Conservation (phyloP, 1,140 invertebrate genomes). For the Hycleus cichorii region DNA sequence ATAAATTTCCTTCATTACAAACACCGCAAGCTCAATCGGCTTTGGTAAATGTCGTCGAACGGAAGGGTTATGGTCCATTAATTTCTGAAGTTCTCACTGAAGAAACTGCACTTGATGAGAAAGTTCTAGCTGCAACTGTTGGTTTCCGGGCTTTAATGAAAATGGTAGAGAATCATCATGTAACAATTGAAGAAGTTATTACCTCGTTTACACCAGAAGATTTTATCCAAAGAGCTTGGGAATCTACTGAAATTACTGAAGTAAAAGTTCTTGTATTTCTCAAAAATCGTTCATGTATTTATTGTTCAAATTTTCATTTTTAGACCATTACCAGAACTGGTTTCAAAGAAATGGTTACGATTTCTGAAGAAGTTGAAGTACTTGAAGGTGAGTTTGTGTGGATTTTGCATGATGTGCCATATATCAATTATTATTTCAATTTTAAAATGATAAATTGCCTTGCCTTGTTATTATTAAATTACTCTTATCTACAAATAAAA, state of each 20-base stretch:
- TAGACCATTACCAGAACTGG: slow-evolving; percentile 19
- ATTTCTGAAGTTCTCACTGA: slow-evolving; percentile 73
- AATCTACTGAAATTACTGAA: slow-evolving; percentile 58
- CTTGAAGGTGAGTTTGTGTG: slow-evolving; percentile 32
- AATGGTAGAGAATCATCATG: slow-evolving; percentile 72
- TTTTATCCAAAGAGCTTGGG: slow-evolving; percentile 70
- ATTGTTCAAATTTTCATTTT: slow-evolving; percentile 9
- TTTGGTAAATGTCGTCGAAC: slow-evolving; percentile 71
- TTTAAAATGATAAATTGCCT: slow-evolving; percentile 7
- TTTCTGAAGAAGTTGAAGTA: slow-evolving; percentile 33
- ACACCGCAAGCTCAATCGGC: slow-evolving; percentile 73
- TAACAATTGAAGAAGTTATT: slow-evolving; percentile 75
- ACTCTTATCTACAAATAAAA: neutral
- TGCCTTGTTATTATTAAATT: slow-evolving; percentile 2
- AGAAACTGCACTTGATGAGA: slow-evolving; percentile 67
- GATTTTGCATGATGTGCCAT: slow-evolving; percentile 8
- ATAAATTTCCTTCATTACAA: slow-evolving; percentile 67
- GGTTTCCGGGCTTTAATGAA: slow-evolving; percentile 76
- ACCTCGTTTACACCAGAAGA: slow-evolving; percentile 73
- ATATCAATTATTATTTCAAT: neutral
- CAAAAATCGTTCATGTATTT: neutral
- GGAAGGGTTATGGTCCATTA: slow-evolving; percentile 67
- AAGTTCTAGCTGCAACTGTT: slow-evolving; percentile 62
- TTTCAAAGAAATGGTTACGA: slow-evolving; percentile 26
- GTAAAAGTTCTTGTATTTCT: slow-evolving; percentile 37